A percentile compares a stretch with the other conserved stretches of the same genome.
These are phyloP conservation scores for Fistularia commersonii DNA, from an alignment of 2,797 vertebrate species.

Conservation along the genomic window DNA sequence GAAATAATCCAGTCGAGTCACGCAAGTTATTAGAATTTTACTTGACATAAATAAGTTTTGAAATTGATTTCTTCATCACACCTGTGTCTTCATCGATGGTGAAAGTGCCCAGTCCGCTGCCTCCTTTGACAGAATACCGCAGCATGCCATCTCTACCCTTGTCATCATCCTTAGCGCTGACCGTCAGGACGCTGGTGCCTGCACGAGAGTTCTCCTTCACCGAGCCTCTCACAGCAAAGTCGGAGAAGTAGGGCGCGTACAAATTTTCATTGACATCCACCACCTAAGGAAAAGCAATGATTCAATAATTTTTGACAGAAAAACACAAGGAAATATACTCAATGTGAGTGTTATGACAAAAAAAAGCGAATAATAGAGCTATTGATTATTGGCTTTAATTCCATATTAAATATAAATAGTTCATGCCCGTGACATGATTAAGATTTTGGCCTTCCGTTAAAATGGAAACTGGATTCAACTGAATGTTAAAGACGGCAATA, in stretches of 20 bases:
- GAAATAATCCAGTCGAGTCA: constrained; percentile 29
- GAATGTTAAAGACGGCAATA: no score
- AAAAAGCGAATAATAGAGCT: no score
- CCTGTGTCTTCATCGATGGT: constrained; percentile 95
- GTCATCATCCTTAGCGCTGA: constrained; percentile 89
- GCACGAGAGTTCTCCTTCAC: constrained; percentile 90
- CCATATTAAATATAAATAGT: no score
- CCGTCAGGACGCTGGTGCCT: constrained; percentile 85
- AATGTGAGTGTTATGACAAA: neutral
- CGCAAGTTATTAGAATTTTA: constrained; percentile 49
- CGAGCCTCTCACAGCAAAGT: constrained; percentile 84
- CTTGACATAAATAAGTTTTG: constrained; percentile 55
- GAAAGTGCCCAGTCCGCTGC: constrained; percentile 90
- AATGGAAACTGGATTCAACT: no score
- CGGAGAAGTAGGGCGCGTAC: constrained; percentile 83
- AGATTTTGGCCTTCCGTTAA: no score
- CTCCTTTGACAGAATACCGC: constrained; percentile 88
- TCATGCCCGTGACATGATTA: no score
- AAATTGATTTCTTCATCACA: constrained; percentile 71
- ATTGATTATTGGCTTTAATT: no score
- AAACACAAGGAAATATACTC: neutral
- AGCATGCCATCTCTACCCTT: constrained; percentile 85
- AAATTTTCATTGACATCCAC: constrained; percentile 95
- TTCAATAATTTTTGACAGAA: constrained; percentile 16
- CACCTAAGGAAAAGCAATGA: constrained; percentile 59